These are phyloP conservation scores for Lytechinus pictus DNA, from an alignment of 35 echinoderm and acorn worm genomes.

Conservation along the genomic window DNA sequence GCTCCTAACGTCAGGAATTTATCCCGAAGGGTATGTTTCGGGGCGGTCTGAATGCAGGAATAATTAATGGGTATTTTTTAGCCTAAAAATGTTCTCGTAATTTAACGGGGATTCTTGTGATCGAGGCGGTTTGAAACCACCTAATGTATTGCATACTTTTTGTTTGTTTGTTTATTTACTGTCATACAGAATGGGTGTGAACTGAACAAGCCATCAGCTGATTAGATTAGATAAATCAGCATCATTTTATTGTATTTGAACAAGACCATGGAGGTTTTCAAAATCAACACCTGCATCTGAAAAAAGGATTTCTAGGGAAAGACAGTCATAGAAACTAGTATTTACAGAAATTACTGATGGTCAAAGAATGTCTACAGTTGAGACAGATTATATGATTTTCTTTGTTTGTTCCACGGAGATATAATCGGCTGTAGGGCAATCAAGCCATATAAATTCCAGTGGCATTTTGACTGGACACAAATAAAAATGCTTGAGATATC, in stretches of 20 bases:
- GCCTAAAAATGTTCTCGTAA: no score
- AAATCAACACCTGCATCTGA: background rate
- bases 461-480: background rate
- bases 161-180: background rate
- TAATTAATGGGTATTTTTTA: no score
- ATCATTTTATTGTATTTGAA: background rate
- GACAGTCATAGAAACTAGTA: background rate
- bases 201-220: background rate
- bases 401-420: background rate
- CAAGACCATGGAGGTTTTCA: background rate
- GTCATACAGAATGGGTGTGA: background rate
- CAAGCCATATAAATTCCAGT: conserved; percentile 43
- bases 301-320: background rate
- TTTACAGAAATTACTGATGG: background rate
- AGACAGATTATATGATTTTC: background rate
- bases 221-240: background rate
- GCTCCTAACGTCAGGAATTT: no score
- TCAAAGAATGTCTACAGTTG: background rate
- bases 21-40: no score
- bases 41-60: no score
- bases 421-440: conserved; percentile 4
- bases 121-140: no score
- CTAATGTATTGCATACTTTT: no score
- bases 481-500: background rate
- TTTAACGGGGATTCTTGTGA: no score